Base-by-base conservation (phyloP, 1,140 invertebrate species). In the Zophobas morio region DNA sequence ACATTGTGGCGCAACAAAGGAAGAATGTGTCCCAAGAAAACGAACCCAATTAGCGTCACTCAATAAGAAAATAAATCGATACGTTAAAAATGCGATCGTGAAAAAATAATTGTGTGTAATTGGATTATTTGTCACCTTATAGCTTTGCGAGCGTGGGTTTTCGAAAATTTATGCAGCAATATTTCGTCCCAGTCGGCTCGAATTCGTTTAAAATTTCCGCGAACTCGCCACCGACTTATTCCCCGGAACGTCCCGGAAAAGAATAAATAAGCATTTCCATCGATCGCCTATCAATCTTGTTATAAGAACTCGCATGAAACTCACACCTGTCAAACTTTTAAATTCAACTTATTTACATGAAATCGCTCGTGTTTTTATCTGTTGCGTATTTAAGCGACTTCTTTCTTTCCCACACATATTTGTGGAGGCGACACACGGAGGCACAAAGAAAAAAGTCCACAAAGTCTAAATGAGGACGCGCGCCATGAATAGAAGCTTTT, bases 251-350 rank as follows among this genome's bases (percentile, higher is more conserved):
- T 36, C 35, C 57, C 34, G 57, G 39, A 6, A 20, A 63, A 39
- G 57, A 63, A 63, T 63, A 63, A 63, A 63, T 63, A 63, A 40
- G 60, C 42, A 66, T 66, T 66, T 66, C 8, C 60, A 66, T 66
- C 60, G 60, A 66, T 40, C 39, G 8, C 35, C 60, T 42, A 66
- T 66, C 60, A 66, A 66, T 66, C 60, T 66, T 66, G 5, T 40
- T 66, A 40, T 6, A 66, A 42, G 60, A 66, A 40, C 3, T 63
- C 39, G 57, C 33, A 36, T 63, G 57, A 63, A 63, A 63, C 60
- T 66, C 42, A 40, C 60, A 66, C 60, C 60, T 66, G 60, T 66
- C 60, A 32, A 66, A 66, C 60, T 66, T 66, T 46, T 66, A 66
- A 32, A 66, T 42, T 42, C 20, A 8, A 1, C 60, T 32, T 42